Conservation (phyloP, 2,113 vertebrate genomes). For the Brachyhypopomus gauderio region DNA sequence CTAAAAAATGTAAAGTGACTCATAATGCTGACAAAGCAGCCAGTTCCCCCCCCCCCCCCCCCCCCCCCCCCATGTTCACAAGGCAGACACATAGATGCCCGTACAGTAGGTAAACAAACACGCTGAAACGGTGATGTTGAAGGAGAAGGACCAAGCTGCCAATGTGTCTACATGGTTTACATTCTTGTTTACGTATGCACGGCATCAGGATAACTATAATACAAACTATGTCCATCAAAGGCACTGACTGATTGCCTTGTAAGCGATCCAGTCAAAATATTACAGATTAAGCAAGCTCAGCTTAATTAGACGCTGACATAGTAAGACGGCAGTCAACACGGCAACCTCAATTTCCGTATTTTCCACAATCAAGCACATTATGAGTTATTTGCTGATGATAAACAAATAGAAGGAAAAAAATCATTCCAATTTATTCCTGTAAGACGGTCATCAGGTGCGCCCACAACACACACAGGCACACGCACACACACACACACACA, state of each 20-base stretch:
- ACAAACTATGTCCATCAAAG: conserved; percentile 29
- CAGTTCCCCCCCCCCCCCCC: neutral
- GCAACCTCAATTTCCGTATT: conserved; percentile 31
- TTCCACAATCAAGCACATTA: conserved; percentile 51
- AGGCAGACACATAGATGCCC: neutral
- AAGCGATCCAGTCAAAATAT: conserved; percentile 43
- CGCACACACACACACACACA: conserved; percentile 1
- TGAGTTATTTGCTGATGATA: conserved; percentile 43
- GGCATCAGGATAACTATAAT: neutral
- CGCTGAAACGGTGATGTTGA: neutral
- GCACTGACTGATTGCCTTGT: conserved; percentile 42
- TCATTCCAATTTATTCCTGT: conserved; percentile 43
- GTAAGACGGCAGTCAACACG: conserved; percentile 25
- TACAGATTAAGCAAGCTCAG: conserved; percentile 52
- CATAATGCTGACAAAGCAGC: neutral
- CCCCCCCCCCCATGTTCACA: neutral
- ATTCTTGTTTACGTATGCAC: conserved; percentile 8
- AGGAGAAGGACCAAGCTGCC: neutral
- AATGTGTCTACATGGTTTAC: neutral
- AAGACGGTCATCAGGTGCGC: neutral
- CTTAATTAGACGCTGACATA: conserved; percentile 53
- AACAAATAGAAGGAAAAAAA: conserved; percentile 19
- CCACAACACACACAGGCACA: neutral
- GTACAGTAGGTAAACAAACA: neutral
- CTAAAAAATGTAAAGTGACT: neutral